Evolutionary conservation across 2,888 invertebrate species (phyloP).

Genomic region (Meiosimyza platycephala): DNA sequence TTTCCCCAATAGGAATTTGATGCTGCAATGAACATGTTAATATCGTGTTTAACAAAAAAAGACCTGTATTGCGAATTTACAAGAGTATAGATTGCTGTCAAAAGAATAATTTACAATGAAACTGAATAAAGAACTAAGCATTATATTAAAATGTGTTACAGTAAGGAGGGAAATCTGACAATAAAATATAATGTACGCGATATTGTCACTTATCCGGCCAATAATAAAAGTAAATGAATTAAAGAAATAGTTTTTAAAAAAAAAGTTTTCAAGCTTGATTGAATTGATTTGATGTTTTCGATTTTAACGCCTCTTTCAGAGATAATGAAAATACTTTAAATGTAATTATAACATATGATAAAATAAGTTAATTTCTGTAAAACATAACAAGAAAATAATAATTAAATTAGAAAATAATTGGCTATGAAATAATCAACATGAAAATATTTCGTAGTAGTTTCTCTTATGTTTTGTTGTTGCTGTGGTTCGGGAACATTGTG

Average conservation of each 20-base stretch:
- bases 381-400: conserved; percentile 56
- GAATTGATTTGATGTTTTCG: conserved; percentile 15
- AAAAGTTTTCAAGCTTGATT: neutral
- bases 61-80: neutral
- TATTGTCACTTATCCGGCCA: conserved; percentile 52
- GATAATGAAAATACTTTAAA: conserved; percentile 37
- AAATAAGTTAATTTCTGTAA: conserved; percentile 62
- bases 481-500: conserved; percentile 1
- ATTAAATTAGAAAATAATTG: conserved; percentile 54
- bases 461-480: conserved; percentile 12
- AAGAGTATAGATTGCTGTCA: conserved; percentile 7
- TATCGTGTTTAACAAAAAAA: neutral
- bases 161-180: conserved; percentile 19
- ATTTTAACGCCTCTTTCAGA: conserved; percentile 12
- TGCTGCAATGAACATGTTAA: neutral
- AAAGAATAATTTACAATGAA: conserved; percentile 23
- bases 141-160: neutral
- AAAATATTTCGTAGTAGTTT: conserved; percentile 24
- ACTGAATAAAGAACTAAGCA: too few relatives aligned
- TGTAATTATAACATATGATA: conserved; percentile 48
- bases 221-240: conserved; percentile 34
- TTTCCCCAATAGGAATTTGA: conserved; percentile 10
- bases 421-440: conserved; percentile 52
- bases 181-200: conserved; percentile 8
- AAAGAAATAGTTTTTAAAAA: conserved; percentile 30